Evolutionary conservation across 2,797 vertebrate species (phyloP).

Genomic region (Jordanella pulchra): DNA sequence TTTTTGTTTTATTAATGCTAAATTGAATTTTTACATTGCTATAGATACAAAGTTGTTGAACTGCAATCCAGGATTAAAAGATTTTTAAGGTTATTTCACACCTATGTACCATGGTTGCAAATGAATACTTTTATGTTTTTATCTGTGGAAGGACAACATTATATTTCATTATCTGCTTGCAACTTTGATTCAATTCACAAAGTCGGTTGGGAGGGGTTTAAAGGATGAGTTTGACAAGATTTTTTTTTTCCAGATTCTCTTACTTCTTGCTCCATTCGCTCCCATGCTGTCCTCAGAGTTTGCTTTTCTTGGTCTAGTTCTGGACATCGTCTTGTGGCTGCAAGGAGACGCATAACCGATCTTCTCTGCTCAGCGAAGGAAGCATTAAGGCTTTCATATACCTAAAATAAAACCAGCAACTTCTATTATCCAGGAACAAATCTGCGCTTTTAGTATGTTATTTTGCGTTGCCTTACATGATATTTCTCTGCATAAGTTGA

Average conservation of each 20-base stretch:
- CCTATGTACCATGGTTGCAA: too few species aligned
- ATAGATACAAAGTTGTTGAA: too few species aligned
- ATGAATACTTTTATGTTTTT: too few species aligned
- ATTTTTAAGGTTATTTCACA: too few species aligned
- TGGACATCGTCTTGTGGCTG: conserved; percentile 57
- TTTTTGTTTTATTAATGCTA: too few species aligned
- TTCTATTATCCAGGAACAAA: neutral
- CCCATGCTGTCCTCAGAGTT: conserved; percentile 75
- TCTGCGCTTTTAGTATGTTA: neutral
- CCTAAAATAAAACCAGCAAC: conserved; percentile 41
- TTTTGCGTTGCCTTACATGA: conserved; percentile 73
- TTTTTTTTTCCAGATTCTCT: neutral
- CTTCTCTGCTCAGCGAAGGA: conserved; percentile 79
- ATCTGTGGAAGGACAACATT: too few species aligned
- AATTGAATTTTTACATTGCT: too few species aligned
- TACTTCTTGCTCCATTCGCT: conserved; percentile 77
- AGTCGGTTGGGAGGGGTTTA: neutral
- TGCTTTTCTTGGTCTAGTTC: conserved; percentile 69
- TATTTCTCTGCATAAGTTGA: conserved; percentile 78
- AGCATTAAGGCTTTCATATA: conserved; percentile 77
- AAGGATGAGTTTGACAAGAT: neutral
- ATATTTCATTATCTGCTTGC: too few species aligned
- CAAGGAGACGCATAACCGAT: conserved; percentile 75
- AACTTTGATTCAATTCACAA: too few species aligned
- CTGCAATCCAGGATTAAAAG: too few species aligned